A percentile compares a stretch with the other conserved stretches of the same genome.
These are phyloP conservation scores for Anolis carolinensis DNA, from an alignment of 2,113 vertebrate species.

Conservation along the genomic window DNA sequence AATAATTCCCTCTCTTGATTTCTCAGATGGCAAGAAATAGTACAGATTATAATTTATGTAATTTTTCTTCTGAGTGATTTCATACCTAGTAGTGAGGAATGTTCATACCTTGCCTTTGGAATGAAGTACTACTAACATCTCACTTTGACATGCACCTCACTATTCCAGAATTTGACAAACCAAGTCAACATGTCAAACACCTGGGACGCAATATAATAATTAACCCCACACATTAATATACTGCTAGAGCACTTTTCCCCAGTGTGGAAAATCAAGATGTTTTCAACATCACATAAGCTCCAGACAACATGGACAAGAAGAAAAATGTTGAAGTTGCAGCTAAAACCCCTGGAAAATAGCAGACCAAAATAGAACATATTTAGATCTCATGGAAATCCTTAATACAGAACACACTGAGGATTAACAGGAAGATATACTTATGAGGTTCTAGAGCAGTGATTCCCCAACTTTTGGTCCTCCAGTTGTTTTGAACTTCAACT, in stretches of 20 bases:
- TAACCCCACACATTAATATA: not conserved
- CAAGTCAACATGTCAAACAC: not conserved
- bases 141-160: not conserved
- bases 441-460: too few relatives aligned
- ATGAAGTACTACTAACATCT: not conserved
- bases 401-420: not conserved
- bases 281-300: too few relatives aligned
- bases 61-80: not conserved
- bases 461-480: too few relatives aligned
- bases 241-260: not conserved
- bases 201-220: not conserved
- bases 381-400: not conserved
- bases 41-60: not conserved
- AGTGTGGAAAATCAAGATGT: too few relatives aligned
- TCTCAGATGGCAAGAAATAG: not conserved
- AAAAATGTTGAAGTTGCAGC: too few relatives aligned
- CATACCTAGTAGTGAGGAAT: not conserved
- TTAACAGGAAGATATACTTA: not conserved
- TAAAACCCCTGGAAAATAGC: too few relatives aligned
- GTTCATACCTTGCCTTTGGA: not conserved
- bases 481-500: too few relatives aligned
- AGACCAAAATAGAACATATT: too few relatives aligned
- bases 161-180: not conserved
- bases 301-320: too few relatives aligned
- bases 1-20: not conserved